Evolutionary conservation across 1,140 invertebrate genomes (phyloP).

Genomic region (Sitodiplosis mosellana): DNA sequence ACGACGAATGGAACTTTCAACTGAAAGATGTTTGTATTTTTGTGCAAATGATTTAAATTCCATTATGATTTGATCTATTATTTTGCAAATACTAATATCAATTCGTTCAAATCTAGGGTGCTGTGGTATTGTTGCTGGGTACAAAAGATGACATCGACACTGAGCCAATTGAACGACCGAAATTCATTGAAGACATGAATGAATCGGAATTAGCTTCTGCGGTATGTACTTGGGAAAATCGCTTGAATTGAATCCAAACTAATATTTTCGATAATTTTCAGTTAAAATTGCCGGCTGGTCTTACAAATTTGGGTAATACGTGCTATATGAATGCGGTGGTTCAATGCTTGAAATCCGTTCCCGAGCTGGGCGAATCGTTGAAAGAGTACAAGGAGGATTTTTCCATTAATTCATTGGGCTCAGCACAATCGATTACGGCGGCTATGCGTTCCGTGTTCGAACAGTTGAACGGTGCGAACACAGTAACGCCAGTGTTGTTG

Average conservation of each 20-base stretch:
- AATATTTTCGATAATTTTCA: no score
- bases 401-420: constrained; percentile 23
- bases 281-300: constrained; percentile 65
- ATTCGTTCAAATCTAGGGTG: no score
- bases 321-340: constrained; percentile 99
- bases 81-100: no score
- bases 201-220: constrained; percentile 79
- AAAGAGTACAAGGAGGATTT: constrained; percentile 45
- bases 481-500: constrained; percentile 58
- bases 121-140: constrained; percentile 81
- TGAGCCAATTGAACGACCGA: constrained; percentile 53
- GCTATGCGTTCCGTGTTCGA: constrained; percentile 65
- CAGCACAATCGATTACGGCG: constrained; percentile 53
- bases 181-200: constrained; percentile 94
- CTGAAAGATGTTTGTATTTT: constrained; percentile 60
- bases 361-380: constrained; percentile 72
- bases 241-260: no score
- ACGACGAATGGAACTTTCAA: constrained; percentile 77
- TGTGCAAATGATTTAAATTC: no score
- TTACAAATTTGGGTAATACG: constrained; percentile 90
- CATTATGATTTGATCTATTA: no score
- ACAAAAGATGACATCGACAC: constrained; percentile 74
- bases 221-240: no score
- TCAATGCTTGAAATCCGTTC: constrained; percentile 89
- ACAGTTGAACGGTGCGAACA: constrained; percentile 57